Conservation (phyloP, 2,888 invertebrate species). For the Chloromyia formosa region DNA sequence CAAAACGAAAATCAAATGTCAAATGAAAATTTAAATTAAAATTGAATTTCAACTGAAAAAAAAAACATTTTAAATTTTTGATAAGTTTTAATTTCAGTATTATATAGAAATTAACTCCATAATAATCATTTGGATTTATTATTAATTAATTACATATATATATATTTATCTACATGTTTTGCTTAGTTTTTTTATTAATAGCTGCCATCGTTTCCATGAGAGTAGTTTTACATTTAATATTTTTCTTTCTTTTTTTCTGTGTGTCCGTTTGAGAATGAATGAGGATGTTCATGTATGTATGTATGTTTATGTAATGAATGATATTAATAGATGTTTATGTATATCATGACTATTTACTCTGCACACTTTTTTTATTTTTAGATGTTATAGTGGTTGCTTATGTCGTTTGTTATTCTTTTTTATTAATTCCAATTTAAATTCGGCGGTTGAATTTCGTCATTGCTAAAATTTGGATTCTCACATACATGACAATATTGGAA, state of each 20-base stretch:
- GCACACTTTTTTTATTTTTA: background rate
- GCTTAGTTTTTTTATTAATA: conserved; percentile 52
- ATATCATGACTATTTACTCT: background rate
- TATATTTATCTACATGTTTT: conserved; percentile 61
- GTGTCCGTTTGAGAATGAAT: background rate
- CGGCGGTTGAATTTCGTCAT: conserved; percentile 38
- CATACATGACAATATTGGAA: background rate
- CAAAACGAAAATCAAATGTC: no score
- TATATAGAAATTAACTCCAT: conserved; percentile 36
- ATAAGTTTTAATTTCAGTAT: conserved; percentile 19
- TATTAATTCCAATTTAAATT: conserved; percentile 18
- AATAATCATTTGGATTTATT: conserved; percentile 40
- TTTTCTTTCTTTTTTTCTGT: background rate
- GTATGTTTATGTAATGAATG: conserved; percentile 3
- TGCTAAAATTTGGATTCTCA: background rate
- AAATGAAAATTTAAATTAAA: background rate
- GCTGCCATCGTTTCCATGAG: conserved; percentile 65
- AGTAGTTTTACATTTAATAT: conserved; percentile 52
- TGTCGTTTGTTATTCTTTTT: background rate
- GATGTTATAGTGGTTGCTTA: background rate
- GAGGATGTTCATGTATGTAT: conserved; percentile 18
- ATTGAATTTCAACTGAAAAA: conserved; percentile 5
- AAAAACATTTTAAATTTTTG: background rate
- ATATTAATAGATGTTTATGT: background rate
- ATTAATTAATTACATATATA: conserved; percentile 41